These are phyloP conservation scores for Cephalopachus bancanus DNA, from an alignment of 2,797 vertebrate species.

Conservation along the genomic window DNA sequence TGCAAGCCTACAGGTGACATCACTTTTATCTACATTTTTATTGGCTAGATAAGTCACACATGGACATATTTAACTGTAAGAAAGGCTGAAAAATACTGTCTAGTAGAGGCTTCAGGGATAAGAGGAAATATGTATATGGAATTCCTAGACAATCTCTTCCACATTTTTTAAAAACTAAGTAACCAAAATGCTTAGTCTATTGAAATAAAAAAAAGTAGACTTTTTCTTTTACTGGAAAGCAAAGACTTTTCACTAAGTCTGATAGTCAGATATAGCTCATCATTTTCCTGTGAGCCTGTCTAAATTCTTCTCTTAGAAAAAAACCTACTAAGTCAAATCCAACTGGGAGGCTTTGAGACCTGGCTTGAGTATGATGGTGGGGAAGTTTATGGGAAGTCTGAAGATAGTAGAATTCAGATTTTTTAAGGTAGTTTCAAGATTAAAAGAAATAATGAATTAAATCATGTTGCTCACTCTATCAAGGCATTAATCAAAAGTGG, in stretches of 20 bases:
- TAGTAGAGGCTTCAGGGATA: background rate
- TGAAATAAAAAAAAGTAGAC: background rate
- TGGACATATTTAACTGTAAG: background rate
- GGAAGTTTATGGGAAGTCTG: background rate
- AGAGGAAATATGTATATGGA: background rate
- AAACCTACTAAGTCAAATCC: background rate
- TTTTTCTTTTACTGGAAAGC: too few relatives aligned
- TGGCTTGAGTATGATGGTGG: fast-evolving
- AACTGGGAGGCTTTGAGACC: background rate
- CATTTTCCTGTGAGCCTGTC: background rate
- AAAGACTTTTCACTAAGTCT: background rate
- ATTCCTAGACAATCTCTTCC: too few relatives aligned
- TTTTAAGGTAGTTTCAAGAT: background rate
- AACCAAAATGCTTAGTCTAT: background rate
- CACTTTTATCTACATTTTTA: background rate
- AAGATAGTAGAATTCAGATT: too few relatives aligned
- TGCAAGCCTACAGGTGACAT: background rate
- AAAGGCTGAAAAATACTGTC: background rate
- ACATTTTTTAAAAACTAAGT: background rate
- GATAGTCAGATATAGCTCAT: background rate
- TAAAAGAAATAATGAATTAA: background rate
- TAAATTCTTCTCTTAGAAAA: background rate
- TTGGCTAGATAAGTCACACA: background rate
- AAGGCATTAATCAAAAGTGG: background rate
- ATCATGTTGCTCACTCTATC: background rate